Evolutionary conservation across 30 jellyfish, hydroid and myxozoan species (phyloP).

Genomic region (Cassiopea andromeda): DNA sequence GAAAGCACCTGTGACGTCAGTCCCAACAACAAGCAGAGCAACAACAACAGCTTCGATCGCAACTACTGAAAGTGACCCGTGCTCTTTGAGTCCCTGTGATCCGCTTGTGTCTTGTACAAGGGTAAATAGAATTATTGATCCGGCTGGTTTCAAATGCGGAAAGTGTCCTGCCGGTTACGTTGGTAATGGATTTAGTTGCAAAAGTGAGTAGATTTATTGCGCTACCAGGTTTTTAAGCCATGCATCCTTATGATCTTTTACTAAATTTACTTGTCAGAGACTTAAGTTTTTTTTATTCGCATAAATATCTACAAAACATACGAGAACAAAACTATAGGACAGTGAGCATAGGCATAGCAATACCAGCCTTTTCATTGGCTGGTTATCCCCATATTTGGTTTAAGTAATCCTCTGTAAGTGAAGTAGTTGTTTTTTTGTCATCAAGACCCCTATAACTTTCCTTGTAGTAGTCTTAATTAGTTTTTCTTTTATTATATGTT

Average conservation of each 20-base stretch:
- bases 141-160: constrained; percentile 75
- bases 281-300: neutral
- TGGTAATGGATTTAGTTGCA: constrained; percentile 60
- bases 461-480: too few species aligned
- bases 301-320: neutral
- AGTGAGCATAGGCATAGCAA: too few species aligned
- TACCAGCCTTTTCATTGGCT: too few species aligned
- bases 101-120: constrained; percentile 53
- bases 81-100: constrained; percentile 66
- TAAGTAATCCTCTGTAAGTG: too few species aligned
- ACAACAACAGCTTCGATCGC: constrained; percentile 11
- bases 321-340: too few species aligned
- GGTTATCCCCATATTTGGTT: too few species aligned
- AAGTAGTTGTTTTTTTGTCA: too few species aligned
- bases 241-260: neutral
- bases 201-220: constrained; percentile 26
- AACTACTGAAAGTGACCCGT: constrained; percentile 57
- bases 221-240: neutral
- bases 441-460: too few species aligned
- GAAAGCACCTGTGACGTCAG: neutral
- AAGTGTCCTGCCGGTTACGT: constrained; percentile 65
- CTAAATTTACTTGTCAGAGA: neutral
- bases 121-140: constrained; percentile 16
- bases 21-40: constrained; percentile 37
- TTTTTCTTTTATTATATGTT: too few species aligned